Percentiles rank a stretch among this genome's conserved stretches.
Conservation (phyloP, 92 coral and sea anemone species). For the Epizoanthus illoricatus region DNA sequence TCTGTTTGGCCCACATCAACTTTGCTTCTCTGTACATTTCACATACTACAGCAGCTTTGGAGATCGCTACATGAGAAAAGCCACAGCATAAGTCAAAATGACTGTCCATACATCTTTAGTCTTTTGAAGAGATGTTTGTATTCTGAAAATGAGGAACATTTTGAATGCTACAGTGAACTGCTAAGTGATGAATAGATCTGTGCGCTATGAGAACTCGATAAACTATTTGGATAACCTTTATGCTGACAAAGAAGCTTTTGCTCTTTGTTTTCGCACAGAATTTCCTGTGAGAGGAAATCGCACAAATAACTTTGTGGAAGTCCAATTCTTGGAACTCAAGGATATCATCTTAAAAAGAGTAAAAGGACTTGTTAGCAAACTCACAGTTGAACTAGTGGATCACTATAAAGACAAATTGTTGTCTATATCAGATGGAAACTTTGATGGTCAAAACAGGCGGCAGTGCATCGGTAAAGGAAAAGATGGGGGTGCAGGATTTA, state of each 20-base stretch:
- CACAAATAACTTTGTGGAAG: conserved; percentile 67
- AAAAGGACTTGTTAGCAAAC: conserved; percentile 58
- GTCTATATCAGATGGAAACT: conserved; percentile 70
- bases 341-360: conserved; percentile 57
- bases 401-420: conserved; percentile 67
- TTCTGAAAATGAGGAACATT: conserved; percentile 48
- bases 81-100: conserved; percentile 58
- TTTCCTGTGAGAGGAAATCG: conserved; percentile 67
- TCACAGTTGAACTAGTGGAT: conserved; percentile 56
- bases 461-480: conserved; percentile 63
- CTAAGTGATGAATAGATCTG: conserved; percentile 51
- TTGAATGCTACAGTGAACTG: conserved; percentile 60
- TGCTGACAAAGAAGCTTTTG: conserved; percentile 40
- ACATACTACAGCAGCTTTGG: conserved; percentile 68
- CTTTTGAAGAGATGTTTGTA: conserved; percentile 60
- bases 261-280: conserved; percentile 51
- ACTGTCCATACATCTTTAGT: conserved; percentile 60
- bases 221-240: conserved; percentile 49
- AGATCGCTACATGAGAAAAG: conserved; percentile 58
- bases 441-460: conserved; percentile 66
- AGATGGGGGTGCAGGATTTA: conserved; percentile 50
- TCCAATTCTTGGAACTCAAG: conserved; percentile 61
- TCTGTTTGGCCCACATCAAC: conserved; percentile 51
- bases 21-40: conserved; percentile 55
- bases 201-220: conserved; percentile 45